Base-by-base conservation (phyloP, 2,888 invertebrate genomes). In the Ceramica pisi region DNA sequence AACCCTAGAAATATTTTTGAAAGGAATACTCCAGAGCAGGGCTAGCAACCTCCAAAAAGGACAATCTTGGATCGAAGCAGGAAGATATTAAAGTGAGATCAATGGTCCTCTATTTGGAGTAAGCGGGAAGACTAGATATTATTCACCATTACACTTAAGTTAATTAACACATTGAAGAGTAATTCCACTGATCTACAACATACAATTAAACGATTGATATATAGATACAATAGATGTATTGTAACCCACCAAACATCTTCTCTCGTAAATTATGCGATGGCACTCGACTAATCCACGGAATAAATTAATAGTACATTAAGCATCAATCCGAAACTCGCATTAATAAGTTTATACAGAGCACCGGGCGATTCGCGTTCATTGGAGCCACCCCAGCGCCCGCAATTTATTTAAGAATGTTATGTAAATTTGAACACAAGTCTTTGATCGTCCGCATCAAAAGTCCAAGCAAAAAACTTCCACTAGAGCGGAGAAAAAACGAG, bases 371-470 rank as follows among this genome's bases (percentile, higher is more conserved):
- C 89, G 88, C 86, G 90, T 88, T 90, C 91, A 90, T 88, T 89
- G 86, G 86, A 83, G 73, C 89, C 91, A 86, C 93, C 93, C 89
- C 87, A 71, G 88, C 92, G 77, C 91, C 91, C 92, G 89, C 93
- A 95, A 95, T 95, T 96, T 95, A 95, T 95, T 95, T 95, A 95
- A 95, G 94, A 94, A 96, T 96, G 95, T 95, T 95, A 96, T 96
- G 96, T 95, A 95, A 96, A 96, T 96, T 95, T 93, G 93, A 94
- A 95, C 96, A 95, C 94, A 94, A 94, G 94, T 95, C 96, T 96
- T 96, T 96, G 96, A 96, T 95, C 96, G 95, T 94, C 92, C 94
- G 95, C 94, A 93, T 94, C 94, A 94, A 94, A 95, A 95, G 95
- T 95, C 95, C 95, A 92, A 93, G 94, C 89, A 94, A 94, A 95